Conservation (phyloP, 2,113 vertebrate genomes). For the Lampris incognitus region DNA sequence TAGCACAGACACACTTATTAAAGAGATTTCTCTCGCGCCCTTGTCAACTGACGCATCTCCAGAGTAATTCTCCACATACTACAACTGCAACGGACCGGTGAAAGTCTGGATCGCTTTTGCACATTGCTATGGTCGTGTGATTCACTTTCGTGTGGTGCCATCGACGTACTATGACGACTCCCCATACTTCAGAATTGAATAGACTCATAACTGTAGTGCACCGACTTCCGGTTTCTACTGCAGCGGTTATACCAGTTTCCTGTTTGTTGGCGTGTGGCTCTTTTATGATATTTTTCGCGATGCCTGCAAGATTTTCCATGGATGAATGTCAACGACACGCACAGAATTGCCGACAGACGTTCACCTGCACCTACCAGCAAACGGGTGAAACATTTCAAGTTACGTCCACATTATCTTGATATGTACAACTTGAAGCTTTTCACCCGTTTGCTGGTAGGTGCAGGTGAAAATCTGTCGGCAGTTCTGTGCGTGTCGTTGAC, state of each 20-base stretch:
- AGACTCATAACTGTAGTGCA: too few species aligned
- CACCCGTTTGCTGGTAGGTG: too few species aligned
- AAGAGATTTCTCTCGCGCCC: constrained; percentile 56
- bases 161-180: constrained; percentile 48
- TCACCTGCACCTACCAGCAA: too few species aligned
- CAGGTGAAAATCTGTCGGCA: too few species aligned
- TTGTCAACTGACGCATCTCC: constrained; percentile 64
- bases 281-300: too few species aligned
- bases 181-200: constrained; percentile 39
- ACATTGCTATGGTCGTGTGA: constrained; percentile 45
- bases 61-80: constrained; percentile 49
- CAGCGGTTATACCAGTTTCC: too few species aligned
- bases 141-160: constrained; percentile 23
- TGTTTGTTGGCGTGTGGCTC: too few species aligned
- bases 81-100: constrained; percentile 3
- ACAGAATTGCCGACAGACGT: too few species aligned
- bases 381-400: background rate
- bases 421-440: background rate
- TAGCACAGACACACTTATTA: constrained; percentile 45
- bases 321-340: too few species aligned
- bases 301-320: too few species aligned
- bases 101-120: constrained; percentile 36
- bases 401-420: background rate
- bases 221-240: too few species aligned
- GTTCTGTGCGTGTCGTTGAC: too few species aligned